Conservation (phyloP, 2,113 vertebrate genomes). For the Antechinus stuartii region DNA sequence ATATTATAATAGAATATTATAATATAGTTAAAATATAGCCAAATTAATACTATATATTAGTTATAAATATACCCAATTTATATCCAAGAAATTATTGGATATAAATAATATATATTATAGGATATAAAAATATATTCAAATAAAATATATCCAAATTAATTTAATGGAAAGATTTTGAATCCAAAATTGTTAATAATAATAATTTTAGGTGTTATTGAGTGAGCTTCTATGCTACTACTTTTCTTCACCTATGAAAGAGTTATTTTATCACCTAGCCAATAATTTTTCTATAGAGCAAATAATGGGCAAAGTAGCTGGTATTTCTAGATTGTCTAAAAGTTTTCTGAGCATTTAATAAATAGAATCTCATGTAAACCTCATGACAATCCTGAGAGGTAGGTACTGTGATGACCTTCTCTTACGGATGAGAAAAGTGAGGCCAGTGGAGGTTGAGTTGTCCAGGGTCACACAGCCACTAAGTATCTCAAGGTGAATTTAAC, state of each 20-base stretch:
- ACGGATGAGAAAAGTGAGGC: neutral
- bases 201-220: neutral
- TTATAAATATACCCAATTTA: no score
- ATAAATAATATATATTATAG: no score
- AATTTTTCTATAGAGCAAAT: neutral
- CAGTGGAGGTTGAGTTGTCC: neutral
- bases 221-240: neutral
- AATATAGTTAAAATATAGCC: neutral
- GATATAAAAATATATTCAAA: no score
- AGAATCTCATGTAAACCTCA: neutral
- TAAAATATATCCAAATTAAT: neutral
- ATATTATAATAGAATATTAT: neutral
- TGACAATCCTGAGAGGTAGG: neutral
- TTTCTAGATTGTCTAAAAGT: neutral
- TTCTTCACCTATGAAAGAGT: neutral
- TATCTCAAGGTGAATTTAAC: neutral
- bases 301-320: neutral
- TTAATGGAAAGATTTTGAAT: neutral
- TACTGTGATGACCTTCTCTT: neutral
- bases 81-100: no score
- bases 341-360: neutral
- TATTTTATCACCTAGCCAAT: neutral
- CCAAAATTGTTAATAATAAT: neutral
- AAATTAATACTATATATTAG: neutral
- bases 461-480: neutral